Evolutionary conservation across 2,113 vertebrate genomes (phyloP).

Genomic region (Pseudorectes ferrugineus): DNA sequence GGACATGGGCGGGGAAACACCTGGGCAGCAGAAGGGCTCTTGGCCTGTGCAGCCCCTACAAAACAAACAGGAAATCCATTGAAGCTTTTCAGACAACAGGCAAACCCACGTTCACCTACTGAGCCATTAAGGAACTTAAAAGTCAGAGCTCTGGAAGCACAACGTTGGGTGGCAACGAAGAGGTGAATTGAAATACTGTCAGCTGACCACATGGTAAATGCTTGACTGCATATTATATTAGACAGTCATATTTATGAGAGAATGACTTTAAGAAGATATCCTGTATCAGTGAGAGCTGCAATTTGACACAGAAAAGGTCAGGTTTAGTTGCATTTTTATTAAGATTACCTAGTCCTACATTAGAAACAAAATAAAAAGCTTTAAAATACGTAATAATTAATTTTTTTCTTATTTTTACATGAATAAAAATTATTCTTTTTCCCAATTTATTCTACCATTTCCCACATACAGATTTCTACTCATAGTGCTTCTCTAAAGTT

Average conservation of each 20-base stretch:
- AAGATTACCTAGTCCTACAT: not conserved
- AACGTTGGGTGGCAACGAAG: not conserved
- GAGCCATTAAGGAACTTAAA: not conserved
- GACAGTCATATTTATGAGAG: not conserved
- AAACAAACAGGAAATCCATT: not conserved
- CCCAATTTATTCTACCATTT: not conserved
- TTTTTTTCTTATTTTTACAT: not conserved
- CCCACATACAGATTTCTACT: not conserved
- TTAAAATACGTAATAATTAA: not conserved
- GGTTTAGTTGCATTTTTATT: not conserved
- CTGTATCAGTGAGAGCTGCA: not conserved
- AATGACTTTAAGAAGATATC: not conserved
- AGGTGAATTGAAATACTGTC: not conserved
- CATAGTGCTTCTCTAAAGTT: not conserved
- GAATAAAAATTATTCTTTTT: not conserved
- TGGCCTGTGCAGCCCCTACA: not conserved
- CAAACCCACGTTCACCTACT: not conserved
- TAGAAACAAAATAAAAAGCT: not conserved
- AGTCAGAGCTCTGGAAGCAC: not conserved
- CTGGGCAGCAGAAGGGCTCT: not conserved
- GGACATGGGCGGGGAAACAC: fast-evolving
- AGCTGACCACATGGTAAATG: not conserved
- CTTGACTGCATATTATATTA: not conserved
- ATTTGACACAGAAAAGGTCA: not conserved
- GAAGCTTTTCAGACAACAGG: not conserved